Conservation (phyloP, 2,888 invertebrate genomes). For the Athripsodes cinereus region DNA sequence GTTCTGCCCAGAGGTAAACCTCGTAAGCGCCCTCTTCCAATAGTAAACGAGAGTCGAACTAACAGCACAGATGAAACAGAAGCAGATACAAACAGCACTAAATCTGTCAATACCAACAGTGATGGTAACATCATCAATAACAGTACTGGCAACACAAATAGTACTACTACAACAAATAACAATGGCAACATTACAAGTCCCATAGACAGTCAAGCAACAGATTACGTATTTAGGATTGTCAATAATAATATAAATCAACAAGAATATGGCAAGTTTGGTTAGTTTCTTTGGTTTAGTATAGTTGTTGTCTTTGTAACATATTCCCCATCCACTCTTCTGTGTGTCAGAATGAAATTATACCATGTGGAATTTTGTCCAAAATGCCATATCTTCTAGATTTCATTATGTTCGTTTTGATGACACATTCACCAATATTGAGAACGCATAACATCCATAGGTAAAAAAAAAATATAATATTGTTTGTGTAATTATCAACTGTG, state of each 20-base stretch:
- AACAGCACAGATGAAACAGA: constrained; percentile 44
- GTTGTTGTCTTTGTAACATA: no score
- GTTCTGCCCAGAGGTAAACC: constrained; percentile 54
- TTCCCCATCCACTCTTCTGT: no score
- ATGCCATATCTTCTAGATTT: no score
- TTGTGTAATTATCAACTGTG: no score
- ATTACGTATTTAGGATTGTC: constrained; percentile 88
- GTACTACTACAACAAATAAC: constrained; percentile 31
- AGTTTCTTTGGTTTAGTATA: background rate
- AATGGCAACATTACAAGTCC: constrained; percentile 28
- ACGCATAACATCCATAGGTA: no score
- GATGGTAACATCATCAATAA: no score
- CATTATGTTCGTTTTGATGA: no score
- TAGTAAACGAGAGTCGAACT: constrained; percentile 55
- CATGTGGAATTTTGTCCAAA: no score
- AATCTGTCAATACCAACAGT: background rate
- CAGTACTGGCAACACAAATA: background rate
- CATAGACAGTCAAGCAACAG: constrained; percentile 56
- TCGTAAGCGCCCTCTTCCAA: constrained; percentile 58
- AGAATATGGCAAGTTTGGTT: constrained; percentile 54
- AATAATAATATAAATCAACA: constrained; percentile 65
- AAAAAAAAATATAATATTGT: no score
- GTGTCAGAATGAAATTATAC: no score
- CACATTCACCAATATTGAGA: no score
- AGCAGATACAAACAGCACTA: constrained; percentile 35